phyloP scores from a whole-genome alignment of 2,888 invertebrate species.

The Listrodromus nycthemerus region DNA sequence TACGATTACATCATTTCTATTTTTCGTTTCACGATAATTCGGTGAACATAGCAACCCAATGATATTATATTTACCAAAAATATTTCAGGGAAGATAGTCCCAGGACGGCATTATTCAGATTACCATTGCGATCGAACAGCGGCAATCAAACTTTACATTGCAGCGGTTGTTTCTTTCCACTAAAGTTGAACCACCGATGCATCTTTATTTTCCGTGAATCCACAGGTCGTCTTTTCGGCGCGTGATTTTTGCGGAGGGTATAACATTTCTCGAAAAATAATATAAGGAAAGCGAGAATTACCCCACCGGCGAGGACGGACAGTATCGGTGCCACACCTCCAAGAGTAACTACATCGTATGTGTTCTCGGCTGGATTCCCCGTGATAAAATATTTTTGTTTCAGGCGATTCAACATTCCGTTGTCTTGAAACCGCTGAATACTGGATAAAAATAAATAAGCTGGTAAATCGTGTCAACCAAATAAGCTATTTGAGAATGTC shows the following conservation, averaged over 20 bases:
- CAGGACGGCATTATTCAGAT: not conserved
- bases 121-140: not conserved
- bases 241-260: not conserved
- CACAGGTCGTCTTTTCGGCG: not conserved
- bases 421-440: constrained; percentile 74
- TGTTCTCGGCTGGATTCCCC: not conserved
- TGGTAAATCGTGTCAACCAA: not conserved
- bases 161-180: not conserved
- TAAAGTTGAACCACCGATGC: constrained; percentile 3
- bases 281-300: constrained; percentile 68
- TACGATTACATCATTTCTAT: not conserved
- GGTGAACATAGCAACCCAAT: not conserved
- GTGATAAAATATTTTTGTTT: constrained; percentile 57
- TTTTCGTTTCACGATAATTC: not conserved
- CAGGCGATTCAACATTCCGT: constrained; percentile 74
- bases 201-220: constrained; percentile 1
- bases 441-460: constrained; percentile 62
- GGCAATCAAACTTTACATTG: not conserved
- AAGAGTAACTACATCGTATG: constrained; percentile 67
- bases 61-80: not conserved
- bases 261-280: constrained; percentile 70
- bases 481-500: not conserved
- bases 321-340: constrained; percentile 73
- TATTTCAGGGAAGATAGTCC: constrained; percentile 28
- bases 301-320: constrained; percentile 71